Evolutionary conservation across 1,140 invertebrate genomes (phyloP).

Genomic region (Chymomyza costata): DNA sequence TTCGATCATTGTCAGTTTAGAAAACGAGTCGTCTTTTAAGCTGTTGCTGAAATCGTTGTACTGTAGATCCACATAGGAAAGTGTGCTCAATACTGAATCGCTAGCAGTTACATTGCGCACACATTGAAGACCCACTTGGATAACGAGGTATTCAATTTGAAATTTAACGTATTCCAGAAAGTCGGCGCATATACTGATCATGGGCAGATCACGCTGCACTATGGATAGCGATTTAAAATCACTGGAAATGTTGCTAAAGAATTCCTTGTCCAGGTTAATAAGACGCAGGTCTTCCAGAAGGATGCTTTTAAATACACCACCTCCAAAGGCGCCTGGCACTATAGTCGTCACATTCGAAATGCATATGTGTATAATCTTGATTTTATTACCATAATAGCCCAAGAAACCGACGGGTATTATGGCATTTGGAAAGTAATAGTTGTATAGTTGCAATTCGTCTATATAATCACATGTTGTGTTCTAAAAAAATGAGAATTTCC

Average conservation of each 20-base stretch:
- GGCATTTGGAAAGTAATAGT: slow-evolving; percentile 36
- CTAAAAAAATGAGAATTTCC: neutral
- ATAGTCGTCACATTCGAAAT: slow-evolving; percentile 37
- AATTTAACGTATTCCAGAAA: slow-evolving; percentile 45
- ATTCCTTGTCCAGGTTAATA: slow-evolving; percentile 18
- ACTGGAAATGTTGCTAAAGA: slow-evolving; percentile 25
- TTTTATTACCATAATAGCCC: slow-evolving; percentile 20
- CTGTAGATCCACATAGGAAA: slow-evolving; percentile 43
- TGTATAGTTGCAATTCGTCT: slow-evolving; percentile 37
- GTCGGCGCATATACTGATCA: slow-evolving; percentile 18
- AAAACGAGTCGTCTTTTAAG: slow-evolving; percentile 32
- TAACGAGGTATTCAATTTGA: slow-evolving; percentile 28
- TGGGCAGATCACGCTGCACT: slow-evolving; percentile 26
- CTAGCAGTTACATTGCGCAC: slow-evolving; percentile 48
- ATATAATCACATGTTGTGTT: slow-evolving; percentile 9
- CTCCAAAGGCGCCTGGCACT: slow-evolving; percentile 37
- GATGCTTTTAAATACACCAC: slow-evolving; percentile 33
- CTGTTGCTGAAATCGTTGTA: slow-evolving; percentile 36
- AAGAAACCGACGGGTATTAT: slow-evolving; percentile 36
- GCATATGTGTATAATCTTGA: slow-evolving; percentile 29
- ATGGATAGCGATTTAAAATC: slow-evolving; percentile 31
- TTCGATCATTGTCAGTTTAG: slow-evolving; percentile 42
- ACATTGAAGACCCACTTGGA: slow-evolving; percentile 33
- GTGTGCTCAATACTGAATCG: slow-evolving; percentile 21
- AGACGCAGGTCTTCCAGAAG: slow-evolving; percentile 38